Conservation (phyloP, 64 coral and sea anemone species). For the Dendronephthya gigantea region DNA sequence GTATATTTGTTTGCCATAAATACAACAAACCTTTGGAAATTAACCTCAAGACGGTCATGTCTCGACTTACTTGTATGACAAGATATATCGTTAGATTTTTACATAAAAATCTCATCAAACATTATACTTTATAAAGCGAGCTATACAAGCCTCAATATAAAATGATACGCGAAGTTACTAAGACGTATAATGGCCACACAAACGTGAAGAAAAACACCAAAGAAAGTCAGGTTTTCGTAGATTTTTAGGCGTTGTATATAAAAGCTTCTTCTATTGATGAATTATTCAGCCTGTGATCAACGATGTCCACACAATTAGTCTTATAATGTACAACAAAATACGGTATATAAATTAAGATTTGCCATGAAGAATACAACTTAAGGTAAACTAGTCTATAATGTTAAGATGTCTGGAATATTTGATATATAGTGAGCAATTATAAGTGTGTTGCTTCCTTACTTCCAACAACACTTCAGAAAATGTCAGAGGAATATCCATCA, state of each 20-base stretch:
- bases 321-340: not conserved
- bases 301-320: not conserved
- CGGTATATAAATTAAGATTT: not conserved
- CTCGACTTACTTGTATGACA: not conserved
- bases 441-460: not conserved
- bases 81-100: not conserved
- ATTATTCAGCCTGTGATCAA: constrained; percentile 1
- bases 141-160: not conserved
- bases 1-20: not conserved
- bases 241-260: not conserved
- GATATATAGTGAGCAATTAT: not conserved
- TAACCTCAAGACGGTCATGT: not conserved
- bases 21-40: not conserved
- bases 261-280: not conserved
- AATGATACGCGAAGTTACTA: not conserved
- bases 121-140: not conserved
- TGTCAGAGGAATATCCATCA: not conserved
- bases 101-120: not conserved
- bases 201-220: not conserved
- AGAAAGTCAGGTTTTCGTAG: not conserved
- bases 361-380: not conserved
- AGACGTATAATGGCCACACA: not conserved
- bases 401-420: not conserved
- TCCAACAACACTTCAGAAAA: not conserved
- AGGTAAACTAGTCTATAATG: not conserved